A percentile compares a stretch with the other conserved stretches of the same genome.
phyloP scores from a whole-genome alignment of 2,888 invertebrate genomes.

The Allolobophora icterica region DNA sequence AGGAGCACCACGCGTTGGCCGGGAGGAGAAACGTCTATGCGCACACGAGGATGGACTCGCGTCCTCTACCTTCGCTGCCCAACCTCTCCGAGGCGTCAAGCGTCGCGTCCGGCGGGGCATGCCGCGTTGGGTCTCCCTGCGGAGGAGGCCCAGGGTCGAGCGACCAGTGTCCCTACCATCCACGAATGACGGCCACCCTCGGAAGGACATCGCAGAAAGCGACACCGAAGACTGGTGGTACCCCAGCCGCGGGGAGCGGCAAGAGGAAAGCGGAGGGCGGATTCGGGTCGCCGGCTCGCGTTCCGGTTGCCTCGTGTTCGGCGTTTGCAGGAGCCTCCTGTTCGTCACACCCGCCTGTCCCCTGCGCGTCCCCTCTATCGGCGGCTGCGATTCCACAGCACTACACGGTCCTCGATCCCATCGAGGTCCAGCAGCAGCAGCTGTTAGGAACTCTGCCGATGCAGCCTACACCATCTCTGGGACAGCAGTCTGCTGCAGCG shows the following conservation, averaged over 20 bases:
- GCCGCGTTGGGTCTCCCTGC: background rate
- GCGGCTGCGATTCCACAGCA: conserved; percentile 34
- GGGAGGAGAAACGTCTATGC: conserved; percentile 44
- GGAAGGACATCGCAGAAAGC: background rate
- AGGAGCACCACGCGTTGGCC: background rate
- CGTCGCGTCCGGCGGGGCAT: background rate
- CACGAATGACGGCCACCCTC: conserved; percentile 21
- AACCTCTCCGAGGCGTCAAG: conserved; percentile 26
- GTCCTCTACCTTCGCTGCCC: conserved; percentile 48
- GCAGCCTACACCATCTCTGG: background rate
- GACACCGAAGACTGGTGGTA: background rate
- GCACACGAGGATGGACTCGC: conserved; percentile 44
- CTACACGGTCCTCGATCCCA: conserved; percentile 43
- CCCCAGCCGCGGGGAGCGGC: background rate
- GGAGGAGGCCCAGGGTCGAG: background rate
- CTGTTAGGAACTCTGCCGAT: background rate
- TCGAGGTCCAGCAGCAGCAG: conserved; percentile 38
- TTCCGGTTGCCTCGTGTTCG: background rate
- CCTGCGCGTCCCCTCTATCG: background rate
- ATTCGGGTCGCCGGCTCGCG: background rate
- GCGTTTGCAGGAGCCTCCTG: background rate
- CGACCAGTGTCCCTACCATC: background rate
- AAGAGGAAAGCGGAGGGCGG: conserved; percentile 10
- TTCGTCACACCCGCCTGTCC: background rate
- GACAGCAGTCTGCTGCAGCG: background rate